Conservation (phyloP, 2,113 vertebrate species). For the Hydrochoerus hydrochaeris region DNA sequence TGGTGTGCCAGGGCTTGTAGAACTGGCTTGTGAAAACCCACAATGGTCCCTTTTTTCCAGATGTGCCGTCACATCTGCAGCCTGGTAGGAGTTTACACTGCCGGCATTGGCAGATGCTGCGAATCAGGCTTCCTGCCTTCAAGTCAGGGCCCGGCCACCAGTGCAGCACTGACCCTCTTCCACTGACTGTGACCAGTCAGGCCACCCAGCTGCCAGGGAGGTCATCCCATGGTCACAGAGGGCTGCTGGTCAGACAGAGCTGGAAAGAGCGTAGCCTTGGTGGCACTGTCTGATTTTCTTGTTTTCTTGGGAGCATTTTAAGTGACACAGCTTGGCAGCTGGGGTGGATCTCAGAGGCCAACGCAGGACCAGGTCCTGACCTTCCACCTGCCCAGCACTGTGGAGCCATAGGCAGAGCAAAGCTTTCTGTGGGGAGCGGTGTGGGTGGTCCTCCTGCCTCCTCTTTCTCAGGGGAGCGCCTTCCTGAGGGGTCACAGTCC, state of each 20-base stretch:
- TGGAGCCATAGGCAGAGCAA: neutral
- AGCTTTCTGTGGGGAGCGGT: no score
- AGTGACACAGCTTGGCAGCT: neutral
- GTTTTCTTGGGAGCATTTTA: neutral
- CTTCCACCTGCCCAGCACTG: neutral
- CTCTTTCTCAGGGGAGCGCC: neutral
- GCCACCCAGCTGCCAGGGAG: neutral
- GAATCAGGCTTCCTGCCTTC: neutral
- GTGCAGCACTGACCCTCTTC: neutral
- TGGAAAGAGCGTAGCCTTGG: neutral
- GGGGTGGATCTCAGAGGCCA: neutral
- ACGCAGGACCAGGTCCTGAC: neutral
- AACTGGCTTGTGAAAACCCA: accelerated
- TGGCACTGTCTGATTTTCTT: neutral
- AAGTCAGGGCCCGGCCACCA: neutral
- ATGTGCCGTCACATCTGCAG: neutral
- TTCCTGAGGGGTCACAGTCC: neutral
- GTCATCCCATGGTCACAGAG: neutral
- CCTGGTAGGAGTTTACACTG: neutral
- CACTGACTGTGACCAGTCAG: neutral
- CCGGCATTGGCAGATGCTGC: neutral
- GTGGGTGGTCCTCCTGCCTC: neutral
- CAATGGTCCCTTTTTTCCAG: neutral
- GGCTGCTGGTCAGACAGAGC: neutral
- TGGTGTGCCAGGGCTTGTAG: neutral